Evolutionary conservation across 30 jellyfish, hydroid and myxozoan genomes (phyloP).

Genomic region (Rhopilema esculentum): DNA sequence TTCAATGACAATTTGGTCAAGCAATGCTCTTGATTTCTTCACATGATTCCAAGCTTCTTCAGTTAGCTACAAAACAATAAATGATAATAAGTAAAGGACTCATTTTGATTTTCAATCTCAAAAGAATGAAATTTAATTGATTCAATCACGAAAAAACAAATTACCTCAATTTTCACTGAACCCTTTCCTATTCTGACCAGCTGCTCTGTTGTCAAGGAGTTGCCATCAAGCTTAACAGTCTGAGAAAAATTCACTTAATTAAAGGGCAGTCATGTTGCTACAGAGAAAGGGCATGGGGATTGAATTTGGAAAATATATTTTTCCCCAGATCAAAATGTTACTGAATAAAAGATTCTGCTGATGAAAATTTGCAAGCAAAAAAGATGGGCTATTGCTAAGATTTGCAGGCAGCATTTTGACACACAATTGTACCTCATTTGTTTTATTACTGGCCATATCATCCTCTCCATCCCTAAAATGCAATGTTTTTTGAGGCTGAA

Average conservation of each 20-base stretch:
- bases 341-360: too few species aligned
- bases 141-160: not conserved
- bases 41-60: conserved; percentile 70
- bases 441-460: not conserved
- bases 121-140: not conserved
- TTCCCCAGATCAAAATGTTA: not conserved
- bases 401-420: too few species aligned
- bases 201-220: conserved; percentile 60
- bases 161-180: conserved; percentile 57
- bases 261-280: not conserved
- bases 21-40: conserved; percentile 72
- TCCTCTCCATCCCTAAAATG: not conserved
- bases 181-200: conserved; percentile 86
- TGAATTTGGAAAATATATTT: not conserved
- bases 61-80: conserved; percentile 51
- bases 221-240: conserved; percentile 75
- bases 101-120: too few species aligned
- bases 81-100: not conserved
- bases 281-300: not conserved
- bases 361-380: too few species aligned
- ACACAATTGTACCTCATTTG: not conserved
- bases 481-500: too few species aligned
- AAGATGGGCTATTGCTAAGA: too few species aligned
- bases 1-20: conserved; percentile 76
- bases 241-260: not conserved